Base-by-base conservation (phyloP, 2,888 invertebrate species). In the Cybosia mesomella region DNA sequence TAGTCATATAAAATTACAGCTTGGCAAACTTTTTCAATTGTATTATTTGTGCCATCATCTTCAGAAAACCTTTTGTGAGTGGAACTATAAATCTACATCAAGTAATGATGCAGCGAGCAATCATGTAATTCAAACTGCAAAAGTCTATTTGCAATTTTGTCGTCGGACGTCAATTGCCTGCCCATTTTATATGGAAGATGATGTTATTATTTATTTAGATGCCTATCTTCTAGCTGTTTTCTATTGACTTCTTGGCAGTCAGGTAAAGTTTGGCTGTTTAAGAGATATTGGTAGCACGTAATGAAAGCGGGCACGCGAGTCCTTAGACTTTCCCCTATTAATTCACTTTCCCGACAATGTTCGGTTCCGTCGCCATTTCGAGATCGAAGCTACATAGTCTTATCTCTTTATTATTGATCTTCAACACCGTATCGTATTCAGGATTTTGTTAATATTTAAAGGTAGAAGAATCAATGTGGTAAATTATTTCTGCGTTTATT, bases 271-370 rank as follows among this genome's bases (percentile, higher is more conserved):
- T 68, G 71, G 73, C 73, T 78, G 75, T 80, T 73, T 66, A 75
- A 83, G 77, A 81, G 75, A 85, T 74, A 87, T 84, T 84, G 80
- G 77, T 76, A 67, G 83, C 87, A 88, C 87, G 86, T 88, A 89
- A 90, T 85, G 87, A 87, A 88, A 88, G 85, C 81, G 84, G 85
- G 74, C 86, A 88, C 83, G 87, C 86, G 86, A 92, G 89, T 93
- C 93, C 93, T 92, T 90, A 69, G 85, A 92, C 93, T 93, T 94
- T 94, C 93, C 89, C 91, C 87, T 86, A 90, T 92, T 91, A 92
- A 93, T 91, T 93, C 92, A 91, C 93, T 93, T 92, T 94, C 92
- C 84, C 80, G 81, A 84, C 84, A 81, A 81, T 83, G 80, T 83
- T 88, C 81, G 85, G 83, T 81, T 77, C 67, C 68, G 72, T 74